Base-by-base conservation (phyloP, 2,888 invertebrate species). In the Stictocephala bisonia region DNA sequence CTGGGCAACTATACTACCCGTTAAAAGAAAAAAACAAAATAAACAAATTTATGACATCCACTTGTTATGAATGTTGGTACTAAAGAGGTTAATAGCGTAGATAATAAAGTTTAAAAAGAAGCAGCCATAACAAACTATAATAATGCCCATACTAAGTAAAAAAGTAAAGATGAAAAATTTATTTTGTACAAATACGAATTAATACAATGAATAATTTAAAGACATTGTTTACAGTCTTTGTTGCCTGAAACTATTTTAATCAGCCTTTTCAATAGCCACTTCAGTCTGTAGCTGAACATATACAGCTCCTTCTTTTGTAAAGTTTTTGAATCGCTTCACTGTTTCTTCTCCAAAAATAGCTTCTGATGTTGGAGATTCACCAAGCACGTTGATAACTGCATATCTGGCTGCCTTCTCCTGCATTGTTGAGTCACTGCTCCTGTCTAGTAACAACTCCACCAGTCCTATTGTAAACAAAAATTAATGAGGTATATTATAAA, bases 271-370 rank as follows among this genome's bases (percentile, higher is more conserved):
- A 80, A 92, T 87, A 3, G 93, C 93, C 58, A 96, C 89, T 83
- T 93, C 91, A 58, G 90, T 86, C 72, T 87, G 84, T n/a, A 86
- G 85, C 78, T 90, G 88, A n/a, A 92, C 86, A 83, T 88, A 91
- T 82, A 91, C 93, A 2, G 94, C 91, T 0, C 96, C 96, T 81
- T 95, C 90, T 50, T 89, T 88, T 9, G 91, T 88, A 84, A 90
- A 95, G 18, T 87, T 86, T 76, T 88, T 87, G 20, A 96, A 84
- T 81, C 88, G 89, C n/a, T 87, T 83, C 9, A 31, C 70, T 29
- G 50, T 20, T 20, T 68, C 66, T 27, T 76, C 71, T 18, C 71
- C 73, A 77, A 85, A 86, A 79, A 88, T 86, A 51, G 84, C 82
- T 51, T 87, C 86, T 2, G 80, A 80, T 70, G 79, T 77, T 44